Evolutionary conservation across 2,113 vertebrate genomes (phyloP), one percentile per base, ranked within the genome.

Genomic region (Herpailurus yagouaroundi): DNA sequence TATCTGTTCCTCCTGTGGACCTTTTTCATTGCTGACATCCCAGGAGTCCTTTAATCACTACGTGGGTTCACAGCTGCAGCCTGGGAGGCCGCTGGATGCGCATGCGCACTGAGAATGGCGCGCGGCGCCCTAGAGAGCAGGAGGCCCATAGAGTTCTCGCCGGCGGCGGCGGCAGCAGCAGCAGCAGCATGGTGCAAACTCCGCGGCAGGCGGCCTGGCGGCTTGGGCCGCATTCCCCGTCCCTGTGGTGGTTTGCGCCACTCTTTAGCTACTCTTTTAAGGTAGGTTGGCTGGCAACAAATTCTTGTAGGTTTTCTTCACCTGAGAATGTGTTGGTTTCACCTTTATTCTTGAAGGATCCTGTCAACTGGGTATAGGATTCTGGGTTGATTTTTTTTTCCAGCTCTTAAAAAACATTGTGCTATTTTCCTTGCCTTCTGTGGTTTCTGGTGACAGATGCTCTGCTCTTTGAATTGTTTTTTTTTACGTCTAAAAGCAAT

Each of bases 201-300:
- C 64, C 5, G 5, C 19, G n/a, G 33, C 33, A 7, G 1, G 41
- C 27, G 4, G 68, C 27, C 2, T 4, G 68, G 16, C 0, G 0
- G 4, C 7, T 3, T 12, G 7, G 38, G 55, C 55, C 25, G 4
- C 0, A 10, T 10, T 73, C 38, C 15, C 7, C 4, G 8, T 18
- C 74, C 27, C 27, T 0, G 7, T 52, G 18, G 48, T 21, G 16
- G 57, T 60, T 60, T 5, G 0, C 2, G 6, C 57, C 66, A 4
- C 60, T 79, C 21, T 18, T 27, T 50, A 41, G 68, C 29, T 23
- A 1, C 21, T 45, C 31, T 60, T 85, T 68, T 36, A 21, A 60
- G 63, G 31, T 38, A 31, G 13, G 1, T 79, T 25, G 1, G 60
- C 15, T 60, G 80, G 80, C 48, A 31, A 60, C 50, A 33, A 36